phyloP scores from a whole-genome alignment of 2,797 vertebrate genomes.

The Ctenopoma kingsleyae region DNA sequence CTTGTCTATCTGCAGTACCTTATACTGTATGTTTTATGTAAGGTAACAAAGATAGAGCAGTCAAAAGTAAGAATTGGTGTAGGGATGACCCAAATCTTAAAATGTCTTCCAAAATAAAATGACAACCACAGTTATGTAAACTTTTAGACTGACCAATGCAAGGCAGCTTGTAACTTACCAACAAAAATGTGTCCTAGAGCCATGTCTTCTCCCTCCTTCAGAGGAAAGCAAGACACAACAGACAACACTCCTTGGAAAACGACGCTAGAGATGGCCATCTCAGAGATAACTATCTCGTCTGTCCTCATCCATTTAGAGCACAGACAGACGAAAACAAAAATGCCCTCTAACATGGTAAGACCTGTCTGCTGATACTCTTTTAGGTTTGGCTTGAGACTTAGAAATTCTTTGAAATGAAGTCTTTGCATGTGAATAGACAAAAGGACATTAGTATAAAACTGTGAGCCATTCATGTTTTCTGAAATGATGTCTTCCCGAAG shows the following conservation, averaged over 20 bases:
- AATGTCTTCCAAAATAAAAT: not conserved
- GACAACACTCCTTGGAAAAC: conserved; percentile 41
- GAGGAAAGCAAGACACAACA: conserved; percentile 32
- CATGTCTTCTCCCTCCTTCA: conserved; percentile 18
- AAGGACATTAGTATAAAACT: not conserved
- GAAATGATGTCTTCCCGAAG: conserved; percentile 6
- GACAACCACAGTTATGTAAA: not conserved
- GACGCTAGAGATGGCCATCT: conserved; percentile 36
- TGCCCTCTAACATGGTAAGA: conserved; percentile 16
- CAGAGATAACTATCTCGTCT: conserved; percentile 65
- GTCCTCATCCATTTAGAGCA: conserved; percentile 31
- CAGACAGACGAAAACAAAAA: conserved; percentile 43
- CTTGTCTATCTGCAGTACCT: not conserved
- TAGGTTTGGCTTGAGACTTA: conserved; percentile 3
- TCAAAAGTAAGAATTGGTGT: not conserved
- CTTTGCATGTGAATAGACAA: not conserved
- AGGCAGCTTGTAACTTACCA: conserved; percentile 2
- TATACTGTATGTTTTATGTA: not conserved
- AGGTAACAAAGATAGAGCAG: not conserved
- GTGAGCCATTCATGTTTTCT: conserved; percentile 13
- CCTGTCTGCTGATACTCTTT: not conserved
- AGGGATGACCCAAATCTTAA: not conserved
- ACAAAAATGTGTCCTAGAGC: conserved; percentile 10
- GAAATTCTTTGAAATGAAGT: not conserved
- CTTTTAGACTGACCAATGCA: not conserved